Base-by-base conservation (phyloP, 2,113 vertebrate species). In the Pelusios castaneus region DNA sequence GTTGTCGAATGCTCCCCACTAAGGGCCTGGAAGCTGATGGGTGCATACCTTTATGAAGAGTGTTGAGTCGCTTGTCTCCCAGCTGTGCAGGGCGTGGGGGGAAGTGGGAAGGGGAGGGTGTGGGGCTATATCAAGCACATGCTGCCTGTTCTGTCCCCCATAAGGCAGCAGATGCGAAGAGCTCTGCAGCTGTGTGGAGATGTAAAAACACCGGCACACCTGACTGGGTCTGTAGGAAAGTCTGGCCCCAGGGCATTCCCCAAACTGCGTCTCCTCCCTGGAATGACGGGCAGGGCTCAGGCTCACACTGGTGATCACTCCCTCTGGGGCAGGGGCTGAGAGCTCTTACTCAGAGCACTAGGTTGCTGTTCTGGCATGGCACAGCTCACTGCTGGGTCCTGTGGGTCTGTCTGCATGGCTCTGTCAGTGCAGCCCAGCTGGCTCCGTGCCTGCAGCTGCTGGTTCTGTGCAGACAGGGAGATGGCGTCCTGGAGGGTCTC, bases 401-500 rank as follows among this genome's bases (percentile, higher is more conserved):
- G 45, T 82, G 86, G 70, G 47, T 88, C 85, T 0, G 7, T 92
- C 88, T 96, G 95, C 2, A 84, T 83, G 89, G 88, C 29, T 94
- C 97, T 96, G 82, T 92, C 78, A 0, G 63, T 88, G 84, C 1
- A 70, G 21, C 79, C 10, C 24, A 92, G 95, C 84, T 89, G 84
- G 49, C 98, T 98, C 85, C 97, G 94, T 0, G 92, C 96, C 91
- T 88, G 97, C 60, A 99, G 97, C 81, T 97, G 97, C 97, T 98
- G 98, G 94, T 98, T 99, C 91, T 98, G 97, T 0, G 95, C 80
- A 1, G 98, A 98, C n/a, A 99, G 97, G 75, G 97, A 89, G 60
- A 96, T 82, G 0, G 97, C 93, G 0, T 99, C 99, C 96, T 92
- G 97, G 49, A 99, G 98, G 38, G 98, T 89, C 56, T 98, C 97